Evolutionary conservation across 1,140 invertebrate genomes (phyloP).

Genomic region (Melitaea cinxia): DNA sequence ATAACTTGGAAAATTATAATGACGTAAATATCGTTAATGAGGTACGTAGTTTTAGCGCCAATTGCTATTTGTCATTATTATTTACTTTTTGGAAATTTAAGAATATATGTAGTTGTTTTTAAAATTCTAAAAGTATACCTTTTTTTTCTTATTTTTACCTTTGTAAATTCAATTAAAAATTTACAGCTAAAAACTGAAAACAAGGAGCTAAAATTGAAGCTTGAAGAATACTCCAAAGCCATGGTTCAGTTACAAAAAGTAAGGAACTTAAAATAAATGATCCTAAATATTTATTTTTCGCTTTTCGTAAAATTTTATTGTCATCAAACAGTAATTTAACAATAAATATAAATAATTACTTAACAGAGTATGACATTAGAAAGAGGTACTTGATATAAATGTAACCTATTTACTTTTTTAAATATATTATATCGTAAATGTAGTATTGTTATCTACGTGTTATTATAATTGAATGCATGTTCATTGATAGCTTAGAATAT

Average conservation of each 20-base stretch:
- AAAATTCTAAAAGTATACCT: not conserved
- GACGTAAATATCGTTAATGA: slow-evolving; percentile 50
- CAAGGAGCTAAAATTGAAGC: slow-evolving; percentile 55
- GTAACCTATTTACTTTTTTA: not conserved
- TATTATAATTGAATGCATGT: slow-evolving; percentile 49
- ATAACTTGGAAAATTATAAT: slow-evolving; percentile 67
- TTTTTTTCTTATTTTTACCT: slow-evolving; percentile 8
- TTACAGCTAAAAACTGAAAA: slow-evolving; percentile 69
- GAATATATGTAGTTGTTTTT: not conserved
- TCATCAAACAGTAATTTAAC: not conserved
- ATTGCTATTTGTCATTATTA: slow-evolving; percentile 38
- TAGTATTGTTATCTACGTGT: not conserved
- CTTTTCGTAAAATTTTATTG: not conserved
- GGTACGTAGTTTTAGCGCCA: slow-evolving; percentile 72
- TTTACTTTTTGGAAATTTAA: not conserved
- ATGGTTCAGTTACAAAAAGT: slow-evolving; percentile 65
- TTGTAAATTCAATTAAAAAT: slow-evolving; percentile 9
- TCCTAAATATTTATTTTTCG: not conserved
- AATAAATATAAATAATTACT: too few species aligned
- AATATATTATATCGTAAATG: too few species aligned
- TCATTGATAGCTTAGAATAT: slow-evolving; percentile 74
- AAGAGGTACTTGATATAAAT: not conserved
- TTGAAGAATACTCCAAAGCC: slow-evolving; percentile 52
- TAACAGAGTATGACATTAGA: too few species aligned
- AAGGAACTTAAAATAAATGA: slow-evolving; percentile 39